A percentile compares a stretch with the other conserved stretches of the same genome.
phyloP scores from a whole-genome alignment of 2,113 vertebrate species.

The Saccopteryx leptura region DNA sequence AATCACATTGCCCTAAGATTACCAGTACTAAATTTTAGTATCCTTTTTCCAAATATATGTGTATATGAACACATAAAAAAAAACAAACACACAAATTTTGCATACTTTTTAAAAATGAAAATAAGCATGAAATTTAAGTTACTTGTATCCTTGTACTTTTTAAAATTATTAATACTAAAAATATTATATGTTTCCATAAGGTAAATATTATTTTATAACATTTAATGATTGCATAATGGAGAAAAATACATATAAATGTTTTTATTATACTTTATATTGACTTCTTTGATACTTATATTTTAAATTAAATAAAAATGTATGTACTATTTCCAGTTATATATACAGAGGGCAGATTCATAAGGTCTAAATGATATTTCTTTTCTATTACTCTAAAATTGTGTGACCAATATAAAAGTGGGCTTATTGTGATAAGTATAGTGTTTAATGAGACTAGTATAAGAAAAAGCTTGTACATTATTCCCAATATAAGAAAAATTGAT shows the following conservation, averaged over 20 bases:
- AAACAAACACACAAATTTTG: background rate
- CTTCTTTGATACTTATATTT: conserved; percentile 36
- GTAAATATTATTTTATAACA: conserved; percentile 7
- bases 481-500: background rate
- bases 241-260: background rate
- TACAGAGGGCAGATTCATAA: background rate
- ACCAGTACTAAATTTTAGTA: background rate
- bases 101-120: background rate
- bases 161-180: background rate
- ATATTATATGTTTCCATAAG: background rate
- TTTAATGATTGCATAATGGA: background rate
- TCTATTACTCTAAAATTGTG: background rate
- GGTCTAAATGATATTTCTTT: background rate
- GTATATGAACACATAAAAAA: background rate
- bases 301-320: conserved; percentile 39
- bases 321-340: conserved; percentile 7
- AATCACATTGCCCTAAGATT: background rate
- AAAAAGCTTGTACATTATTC: conserved; percentile 5
- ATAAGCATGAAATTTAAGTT: conserved; percentile 2
- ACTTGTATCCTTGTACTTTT: background rate
- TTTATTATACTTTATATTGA: conserved; percentile 12
- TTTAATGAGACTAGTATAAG: background rate
- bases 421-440: conserved; percentile 39
- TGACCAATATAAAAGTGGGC: background rate
- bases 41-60: background rate